Conservation (phyloP, 2,797 vertebrate genomes). For the Notoglanidium macrostoma region DNA sequence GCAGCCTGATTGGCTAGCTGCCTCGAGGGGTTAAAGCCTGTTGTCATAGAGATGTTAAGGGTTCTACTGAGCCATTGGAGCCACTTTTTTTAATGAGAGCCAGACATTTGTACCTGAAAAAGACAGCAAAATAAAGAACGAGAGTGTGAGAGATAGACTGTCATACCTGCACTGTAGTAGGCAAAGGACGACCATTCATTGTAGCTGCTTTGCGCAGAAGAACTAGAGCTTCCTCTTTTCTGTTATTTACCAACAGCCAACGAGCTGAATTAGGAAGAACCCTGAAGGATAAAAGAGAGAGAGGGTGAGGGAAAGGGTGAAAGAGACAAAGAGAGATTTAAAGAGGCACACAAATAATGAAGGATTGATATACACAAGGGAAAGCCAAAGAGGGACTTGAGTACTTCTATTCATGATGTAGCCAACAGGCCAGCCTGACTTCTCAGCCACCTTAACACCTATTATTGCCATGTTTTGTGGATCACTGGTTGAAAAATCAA, state of each 20-base stretch:
- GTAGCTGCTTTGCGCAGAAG: constrained; percentile 79
- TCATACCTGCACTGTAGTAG: constrained; percentile 66
- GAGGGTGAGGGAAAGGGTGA: not conserved
- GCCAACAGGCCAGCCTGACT: not conserved
- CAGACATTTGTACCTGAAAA: constrained; percentile 60
- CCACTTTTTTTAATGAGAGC: constrained; percentile 56
- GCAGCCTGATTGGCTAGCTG: constrained; percentile 34
- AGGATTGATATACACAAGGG: constrained; percentile 9
- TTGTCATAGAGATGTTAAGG: constrained; percentile 41
- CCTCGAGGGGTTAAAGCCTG: constrained; percentile 38
- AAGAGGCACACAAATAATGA: constrained; percentile 26
- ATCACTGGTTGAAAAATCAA: not conserved
- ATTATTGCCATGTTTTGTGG: not conserved
- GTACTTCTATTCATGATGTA: constrained; percentile 7
- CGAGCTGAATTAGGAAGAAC: constrained; percentile 74
- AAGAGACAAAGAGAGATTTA: constrained; percentile 43
- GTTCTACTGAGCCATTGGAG: constrained; percentile 26
- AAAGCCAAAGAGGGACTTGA: constrained; percentile 28
- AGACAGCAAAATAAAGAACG: not conserved
- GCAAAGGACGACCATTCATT: constrained; percentile 74
- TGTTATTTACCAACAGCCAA: constrained; percentile 80
- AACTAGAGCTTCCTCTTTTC: constrained; percentile 77
- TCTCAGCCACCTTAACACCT: not conserved
- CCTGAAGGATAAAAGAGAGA: constrained; percentile 59
- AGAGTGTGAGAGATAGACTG: not conserved